Evolutionary conservation across 1,140 invertebrate genomes (phyloP).

Genomic region (Lucilia sericata): DNA sequence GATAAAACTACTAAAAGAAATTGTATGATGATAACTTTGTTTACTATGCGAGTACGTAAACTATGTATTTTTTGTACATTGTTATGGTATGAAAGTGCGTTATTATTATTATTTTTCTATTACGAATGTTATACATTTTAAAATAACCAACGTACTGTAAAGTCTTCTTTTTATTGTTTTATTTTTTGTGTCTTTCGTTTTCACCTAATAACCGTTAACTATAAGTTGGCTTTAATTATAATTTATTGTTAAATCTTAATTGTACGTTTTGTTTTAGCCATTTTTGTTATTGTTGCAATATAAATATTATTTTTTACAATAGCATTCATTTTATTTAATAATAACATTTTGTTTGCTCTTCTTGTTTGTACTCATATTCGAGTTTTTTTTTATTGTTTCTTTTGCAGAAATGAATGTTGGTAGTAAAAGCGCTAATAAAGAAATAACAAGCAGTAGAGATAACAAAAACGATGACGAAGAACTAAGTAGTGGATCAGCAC

Average conservation of each 20-base stretch:
- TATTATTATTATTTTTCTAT: not conserved
- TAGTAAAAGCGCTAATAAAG: slow-evolving; percentile 35
- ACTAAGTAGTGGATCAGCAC: slow-evolving; percentile 23
- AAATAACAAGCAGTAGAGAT: slow-evolving; percentile 33
- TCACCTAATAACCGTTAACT: slow-evolving; percentile 43
- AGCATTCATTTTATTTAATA: not conserved
- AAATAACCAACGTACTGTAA: not conserved
- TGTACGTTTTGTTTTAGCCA: slow-evolving; percentile 25
- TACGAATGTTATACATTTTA: not conserved
- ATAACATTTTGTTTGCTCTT: slow-evolving; percentile 31
- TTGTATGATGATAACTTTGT: too few relatives aligned
- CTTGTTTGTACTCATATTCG: slow-evolving; percentile 16
- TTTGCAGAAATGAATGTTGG: slow-evolving; percentile 34
- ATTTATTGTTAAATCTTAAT: slow-evolving; percentile 42
- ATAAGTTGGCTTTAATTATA: slow-evolving; percentile 42
- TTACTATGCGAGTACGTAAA: too few relatives aligned
- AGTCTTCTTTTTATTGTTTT: not conserved
- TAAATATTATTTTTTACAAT: slow-evolving; percentile 21
- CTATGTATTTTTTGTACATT: too few relatives aligned
- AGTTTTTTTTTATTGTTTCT: not conserved
- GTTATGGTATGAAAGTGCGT: too few relatives aligned
- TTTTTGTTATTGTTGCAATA: slow-evolving; percentile 13
- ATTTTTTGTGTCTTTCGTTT: not conserved
- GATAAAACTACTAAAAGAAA: too few relatives aligned
- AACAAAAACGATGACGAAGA: slow-evolving; percentile 37